A percentile compares a stretch with the other conserved stretches of the same genome.
These are phyloP conservation scores for Drosophila leonis DNA, from an alignment of 2,888 invertebrate genomes.

Conservation along the genomic window DNA sequence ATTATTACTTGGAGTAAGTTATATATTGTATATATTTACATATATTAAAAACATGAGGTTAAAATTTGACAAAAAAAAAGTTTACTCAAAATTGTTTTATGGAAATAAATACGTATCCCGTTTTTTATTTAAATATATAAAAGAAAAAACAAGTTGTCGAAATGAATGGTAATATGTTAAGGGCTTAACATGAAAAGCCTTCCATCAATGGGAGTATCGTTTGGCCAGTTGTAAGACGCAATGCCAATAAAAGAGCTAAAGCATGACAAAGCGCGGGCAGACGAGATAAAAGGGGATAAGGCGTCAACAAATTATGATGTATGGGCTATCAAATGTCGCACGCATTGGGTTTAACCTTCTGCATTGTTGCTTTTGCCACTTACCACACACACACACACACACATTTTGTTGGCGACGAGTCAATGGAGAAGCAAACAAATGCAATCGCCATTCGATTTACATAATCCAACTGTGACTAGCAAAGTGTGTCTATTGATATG, in stretches of 20 bases:
- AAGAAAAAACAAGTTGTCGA: neutral
- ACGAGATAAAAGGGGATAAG: conserved; percentile 18
- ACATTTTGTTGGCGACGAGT: conserved; percentile 32
- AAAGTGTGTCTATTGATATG: conserved; percentile 15
- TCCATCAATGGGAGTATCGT: neutral
- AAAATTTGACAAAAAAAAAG: neutral
- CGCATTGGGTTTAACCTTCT: conserved; percentile 70
- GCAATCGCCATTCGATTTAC: conserved; percentile 50
- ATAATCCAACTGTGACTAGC: conserved; percentile 41
- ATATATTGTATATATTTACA: too few species aligned
- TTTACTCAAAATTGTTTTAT: neutral
- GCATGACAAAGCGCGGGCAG: conserved; percentile 29
- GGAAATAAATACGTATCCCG: neutral
- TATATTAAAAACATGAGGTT: neutral
- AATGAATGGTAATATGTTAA: conserved; percentile 1
- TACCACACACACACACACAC: conserved; percentile 63
- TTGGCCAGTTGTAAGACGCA: conserved; percentile 5
- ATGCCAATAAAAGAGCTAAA: conserved; percentile 27
- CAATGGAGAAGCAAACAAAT: conserved; percentile 42
- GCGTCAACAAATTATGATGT: conserved; percentile 28
- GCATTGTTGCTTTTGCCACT: conserved; percentile 67
- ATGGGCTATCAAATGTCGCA: conserved; percentile 38
- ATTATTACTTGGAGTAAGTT: too few species aligned
- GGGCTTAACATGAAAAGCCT: neutral
- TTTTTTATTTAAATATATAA: neutral